phyloP scores from a whole-genome alignment of 2,888 invertebrate genomes.

The Aphodius sticticus region DNA sequence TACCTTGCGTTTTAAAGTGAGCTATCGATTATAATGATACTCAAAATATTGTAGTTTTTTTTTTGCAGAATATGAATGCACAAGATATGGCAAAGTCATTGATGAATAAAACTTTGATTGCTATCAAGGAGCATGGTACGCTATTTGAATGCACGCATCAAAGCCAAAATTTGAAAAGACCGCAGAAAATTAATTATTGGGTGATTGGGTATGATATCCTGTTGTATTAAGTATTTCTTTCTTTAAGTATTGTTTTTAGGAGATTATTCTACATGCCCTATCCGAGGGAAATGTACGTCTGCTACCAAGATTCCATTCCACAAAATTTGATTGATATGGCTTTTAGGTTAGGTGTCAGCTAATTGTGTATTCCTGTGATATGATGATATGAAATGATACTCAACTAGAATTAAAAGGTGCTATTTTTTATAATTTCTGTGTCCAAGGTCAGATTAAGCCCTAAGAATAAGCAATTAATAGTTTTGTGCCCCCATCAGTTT shows the following conservation, averaged over 20 bases:
- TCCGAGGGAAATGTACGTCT: constrained; percentile 83
- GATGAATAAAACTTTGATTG: constrained; percentile 77
- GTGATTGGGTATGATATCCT: constrained; percentile 74
- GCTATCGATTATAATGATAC: constrained; percentile 11
- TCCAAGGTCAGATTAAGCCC: too few relatives aligned
- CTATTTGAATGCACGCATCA: constrained; percentile 71
- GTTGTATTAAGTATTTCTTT: constrained; percentile 9
- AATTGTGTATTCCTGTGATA: neutral
- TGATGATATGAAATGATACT: too few relatives aligned
- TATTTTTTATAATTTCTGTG: too few relatives aligned
- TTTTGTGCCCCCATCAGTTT: too few relatives aligned
- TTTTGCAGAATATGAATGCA: constrained; percentile 57
- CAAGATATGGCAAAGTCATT: constrained; percentile 61
- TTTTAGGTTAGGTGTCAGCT: constrained; percentile 68
- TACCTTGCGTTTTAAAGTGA: constrained; percentile 67
- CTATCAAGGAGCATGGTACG: constrained; percentile 85
- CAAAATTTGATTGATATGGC: constrained; percentile 91
- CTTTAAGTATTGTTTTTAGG: constrained; percentile 46
- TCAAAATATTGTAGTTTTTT: constrained; percentile 27
- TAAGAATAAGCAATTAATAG: too few relatives aligned
- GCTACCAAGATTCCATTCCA: constrained; percentile 85
- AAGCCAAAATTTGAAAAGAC: constrained; percentile 57
- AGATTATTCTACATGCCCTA: constrained; percentile 79
- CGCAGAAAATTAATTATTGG: constrained; percentile 73
- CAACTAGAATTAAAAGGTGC: too few relatives aligned